Evolutionary conservation across 1,140 invertebrate genomes (phyloP).

Genomic region (Pseudoatta argentina): DNA sequence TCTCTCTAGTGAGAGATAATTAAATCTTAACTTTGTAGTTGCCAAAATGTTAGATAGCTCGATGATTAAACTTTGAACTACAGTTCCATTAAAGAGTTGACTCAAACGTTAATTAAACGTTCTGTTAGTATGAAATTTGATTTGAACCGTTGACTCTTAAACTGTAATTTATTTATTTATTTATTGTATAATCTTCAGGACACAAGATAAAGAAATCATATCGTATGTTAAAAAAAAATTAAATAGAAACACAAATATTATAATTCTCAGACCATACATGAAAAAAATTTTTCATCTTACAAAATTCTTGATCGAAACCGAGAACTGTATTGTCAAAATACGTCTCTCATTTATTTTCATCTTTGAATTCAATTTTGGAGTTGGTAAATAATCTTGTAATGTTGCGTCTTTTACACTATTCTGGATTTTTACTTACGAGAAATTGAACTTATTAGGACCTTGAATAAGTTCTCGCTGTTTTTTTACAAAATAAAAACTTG

Average conservation of each 20-base stretch:
- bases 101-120: background rate
- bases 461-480: no score
- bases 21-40: background rate
- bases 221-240: background rate
- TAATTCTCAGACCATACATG: background rate
- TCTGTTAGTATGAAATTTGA: background rate
- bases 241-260: background rate
- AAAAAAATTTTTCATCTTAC: no score
- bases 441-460: no score
- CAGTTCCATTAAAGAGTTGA: background rate
- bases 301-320: no score
- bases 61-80: background rate
- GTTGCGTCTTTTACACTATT: no score
- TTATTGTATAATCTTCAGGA: background rate
- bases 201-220: background rate
- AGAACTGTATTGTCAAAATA: no score
- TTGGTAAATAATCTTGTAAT: no score
- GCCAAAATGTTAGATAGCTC: slow-evolving; percentile 4
- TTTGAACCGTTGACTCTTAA: background rate
- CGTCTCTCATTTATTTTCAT: no score
- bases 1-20: background rate
- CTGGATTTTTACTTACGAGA: no score
- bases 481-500: no score
- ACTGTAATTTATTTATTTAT: slow-evolving; percentile 42
- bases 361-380: no score